Conservation (phyloP, 2,113 vertebrate species). For the Sprattus sprattus region DNA sequence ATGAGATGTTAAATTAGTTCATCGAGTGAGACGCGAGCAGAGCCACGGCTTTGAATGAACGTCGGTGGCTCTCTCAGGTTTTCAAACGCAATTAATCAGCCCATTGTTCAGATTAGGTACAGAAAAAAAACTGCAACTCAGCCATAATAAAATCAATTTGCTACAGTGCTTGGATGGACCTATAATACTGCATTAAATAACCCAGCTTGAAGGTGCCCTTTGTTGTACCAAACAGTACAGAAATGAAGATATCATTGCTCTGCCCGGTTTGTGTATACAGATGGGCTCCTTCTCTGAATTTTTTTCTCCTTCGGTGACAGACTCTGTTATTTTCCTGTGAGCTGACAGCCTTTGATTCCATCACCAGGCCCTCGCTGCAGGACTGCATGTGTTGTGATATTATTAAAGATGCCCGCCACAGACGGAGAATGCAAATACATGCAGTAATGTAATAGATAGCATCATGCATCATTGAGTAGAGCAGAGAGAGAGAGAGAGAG, state of each 20-base stretch:
- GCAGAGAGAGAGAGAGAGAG: slow-evolving; percentile 51
- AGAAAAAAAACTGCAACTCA: not conserved
- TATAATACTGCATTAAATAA: slow-evolving; percentile 14
- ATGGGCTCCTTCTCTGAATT: not conserved
- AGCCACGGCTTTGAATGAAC: not conserved
- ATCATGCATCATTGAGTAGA: slow-evolving; percentile 56
- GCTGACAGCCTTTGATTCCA: slow-evolving; percentile 48
- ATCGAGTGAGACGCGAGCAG: not conserved
- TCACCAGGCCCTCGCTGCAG: slow-evolving; percentile 44
- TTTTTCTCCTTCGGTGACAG: not conserved
- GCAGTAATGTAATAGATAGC: slow-evolving; percentile 64
- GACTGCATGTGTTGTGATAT: slow-evolving; percentile 62
- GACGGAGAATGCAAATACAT: slow-evolving; percentile 61
- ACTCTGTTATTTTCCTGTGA: slow-evolving; percentile 22
- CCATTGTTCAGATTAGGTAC: not conserved
- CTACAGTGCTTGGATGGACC: not conserved
- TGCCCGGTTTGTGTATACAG: slow-evolving; percentile 10
- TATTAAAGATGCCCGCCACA: slow-evolving; percentile 58
- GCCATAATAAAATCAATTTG: not conserved
- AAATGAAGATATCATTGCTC: slow-evolving; percentile 12
- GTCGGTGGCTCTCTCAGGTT: not conserved
- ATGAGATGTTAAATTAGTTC: not conserved
- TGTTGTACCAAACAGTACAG: not conserved
- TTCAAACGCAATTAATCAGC: not conserved
- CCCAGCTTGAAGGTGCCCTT: slow-evolving; percentile 11